Evolutionary conservation across 53 echinoderm and acorn worm species (phyloP), one percentile per base, ranked within the genome.

Genomic region (Paracentrotus lividus): DNA sequence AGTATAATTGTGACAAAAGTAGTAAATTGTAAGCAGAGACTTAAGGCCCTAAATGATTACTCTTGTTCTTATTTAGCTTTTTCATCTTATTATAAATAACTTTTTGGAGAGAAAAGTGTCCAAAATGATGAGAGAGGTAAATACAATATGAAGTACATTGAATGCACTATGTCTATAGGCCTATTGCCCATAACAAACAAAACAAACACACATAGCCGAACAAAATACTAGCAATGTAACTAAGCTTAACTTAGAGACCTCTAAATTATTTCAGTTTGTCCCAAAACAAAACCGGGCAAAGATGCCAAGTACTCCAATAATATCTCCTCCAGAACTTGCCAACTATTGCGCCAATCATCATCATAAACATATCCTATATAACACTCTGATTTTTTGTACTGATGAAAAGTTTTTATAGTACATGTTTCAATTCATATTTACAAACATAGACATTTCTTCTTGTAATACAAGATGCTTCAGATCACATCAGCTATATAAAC

Each of bases 341-440:
- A 3, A 36, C 18, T 40, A 38, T 76, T 38, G 18, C 81, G 1
- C 26, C 81, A 45, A 36, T 47, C 86, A 55, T 55, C 54, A 85
- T 85, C 56, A 32, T 55, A 86, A 85, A 27, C 2, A 85, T 85
- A 26, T 85, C 85, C 49, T 85, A 49, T 85, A 85, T 47, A 85
- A 85, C 52, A 85, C 49, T 85, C 45, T 85, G 49, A 85, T 85
- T 49, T 42, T n/a, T 23, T 77, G 42, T 52, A 85, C 85, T 12
- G 14, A 85, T 85, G 85, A 85, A 47, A 76, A 85, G n/a, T 51
- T 85, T 52, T 18, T 49, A 85, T 47, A 15, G 29, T 85, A 85
- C 85, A 85, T 85, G 51, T 47, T 85, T 52, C 47, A 85, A 85
- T 49, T 77, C 85, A 86, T 86, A 86, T 86, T 55, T 86, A 86